A percentile compares a stretch with the other conserved stretches of the same genome.
These are phyloP conservation scores for Hydroisotoma schaefferi DNA, from an alignment of 2,888 invertebrate genomes.

Conservation along the genomic window DNA sequence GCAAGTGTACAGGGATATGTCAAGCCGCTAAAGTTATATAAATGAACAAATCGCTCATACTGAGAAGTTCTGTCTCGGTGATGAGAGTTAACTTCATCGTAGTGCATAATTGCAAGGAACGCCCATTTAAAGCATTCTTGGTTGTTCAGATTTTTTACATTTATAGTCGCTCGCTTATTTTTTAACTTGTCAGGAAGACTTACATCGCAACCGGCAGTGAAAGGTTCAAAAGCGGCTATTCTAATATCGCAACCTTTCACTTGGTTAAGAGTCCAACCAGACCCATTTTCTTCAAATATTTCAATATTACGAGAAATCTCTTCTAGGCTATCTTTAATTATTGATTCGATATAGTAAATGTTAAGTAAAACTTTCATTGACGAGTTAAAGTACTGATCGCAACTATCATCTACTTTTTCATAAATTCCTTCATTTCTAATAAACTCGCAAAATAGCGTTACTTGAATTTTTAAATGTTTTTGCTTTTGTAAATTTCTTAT, in stretches of 20 bases:
- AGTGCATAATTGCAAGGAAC: background rate
- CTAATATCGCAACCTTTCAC: constrained; percentile 8
- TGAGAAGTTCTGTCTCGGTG: background rate
- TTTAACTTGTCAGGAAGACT: background rate
- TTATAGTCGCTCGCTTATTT: constrained; percentile 2
- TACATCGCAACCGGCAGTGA: background rate
- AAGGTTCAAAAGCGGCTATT: constrained; percentile 3
- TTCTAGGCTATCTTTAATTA: background rate
- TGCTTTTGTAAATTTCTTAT: background rate
- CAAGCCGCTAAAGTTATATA: background rate
- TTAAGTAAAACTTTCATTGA: background rate
- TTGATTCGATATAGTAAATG: background rate
- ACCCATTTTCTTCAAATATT: constrained; percentile 12
- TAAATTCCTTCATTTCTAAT: background rate
- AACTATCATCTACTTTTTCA: background rate
- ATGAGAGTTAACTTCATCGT: background rate
- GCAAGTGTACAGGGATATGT: background rate
- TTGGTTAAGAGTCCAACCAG: constrained; percentile 2
- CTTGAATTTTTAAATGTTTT: constrained; percentile 8
- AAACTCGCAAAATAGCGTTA: constrained; percentile 1
- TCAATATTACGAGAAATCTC: background rate
- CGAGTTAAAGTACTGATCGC: constrained; percentile 2
- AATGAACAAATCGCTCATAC: background rate
- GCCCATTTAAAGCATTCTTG: constrained; percentile 9
- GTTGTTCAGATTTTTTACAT: background rate